A percentile compares a stretch with the other conserved stretches of the same genome.
These are phyloP conservation scores for Lindbergichthys nudifrons DNA, from an alignment of 2,797 vertebrate species.

Conservation along the genomic window DNA sequence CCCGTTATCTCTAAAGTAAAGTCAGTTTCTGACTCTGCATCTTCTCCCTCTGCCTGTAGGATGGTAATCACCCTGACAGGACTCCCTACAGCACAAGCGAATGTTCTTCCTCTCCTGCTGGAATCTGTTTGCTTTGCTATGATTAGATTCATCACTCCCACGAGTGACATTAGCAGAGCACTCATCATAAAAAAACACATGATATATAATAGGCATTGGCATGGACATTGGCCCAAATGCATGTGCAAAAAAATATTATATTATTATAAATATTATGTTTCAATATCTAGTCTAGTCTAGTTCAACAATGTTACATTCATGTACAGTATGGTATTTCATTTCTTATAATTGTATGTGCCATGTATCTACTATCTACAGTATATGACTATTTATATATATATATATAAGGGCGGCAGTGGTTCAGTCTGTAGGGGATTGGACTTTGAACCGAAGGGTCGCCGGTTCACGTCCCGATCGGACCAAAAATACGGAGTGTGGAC, in stretches of 20 bases:
- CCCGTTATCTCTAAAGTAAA: conserved; percentile 7
- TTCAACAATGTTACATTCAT: too few species aligned
- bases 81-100: conserved; percentile 20
- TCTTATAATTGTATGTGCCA: too few species aligned
- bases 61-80: conserved; percentile 42
- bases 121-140: background rate
- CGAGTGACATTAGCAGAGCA: background rate
- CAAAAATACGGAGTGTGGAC: too few species aligned
- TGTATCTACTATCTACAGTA: too few species aligned
- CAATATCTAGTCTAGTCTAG: too few species aligned
- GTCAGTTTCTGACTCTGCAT: conserved; percentile 25
- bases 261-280: background rate
- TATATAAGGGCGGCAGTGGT: too few species aligned
- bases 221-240: background rate
- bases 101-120: conserved; percentile 12
- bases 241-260: background rate
- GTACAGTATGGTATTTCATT: too few species aligned
- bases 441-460: too few species aligned
- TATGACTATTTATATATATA: too few species aligned
- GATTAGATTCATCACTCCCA: background rate
- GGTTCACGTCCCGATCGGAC: too few species aligned
- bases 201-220: background rate
- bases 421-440: too few species aligned
- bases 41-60: conserved; percentile 17
- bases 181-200: background rate